These are phyloP conservation scores for Augiades crinisus DNA, from an alignment of 2,888 invertebrate species.

Conservation along the genomic window DNA sequence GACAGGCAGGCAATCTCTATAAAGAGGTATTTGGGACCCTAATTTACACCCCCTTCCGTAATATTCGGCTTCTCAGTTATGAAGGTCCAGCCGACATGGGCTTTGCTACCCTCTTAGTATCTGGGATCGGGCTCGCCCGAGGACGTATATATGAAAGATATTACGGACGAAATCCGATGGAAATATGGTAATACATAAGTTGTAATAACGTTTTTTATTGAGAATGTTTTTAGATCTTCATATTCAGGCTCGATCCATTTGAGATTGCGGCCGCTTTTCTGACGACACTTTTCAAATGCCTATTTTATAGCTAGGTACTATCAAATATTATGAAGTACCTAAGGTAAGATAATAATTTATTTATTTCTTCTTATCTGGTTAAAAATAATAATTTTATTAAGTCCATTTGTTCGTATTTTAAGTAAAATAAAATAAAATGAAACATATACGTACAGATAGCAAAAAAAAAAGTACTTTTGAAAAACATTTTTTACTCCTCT, in stretches of 20 bases:
- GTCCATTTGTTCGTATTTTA: no score
- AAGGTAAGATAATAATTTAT: no score
- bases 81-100: constrained; percentile 51
- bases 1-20: constrained; percentile 67
- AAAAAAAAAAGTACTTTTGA: no score
- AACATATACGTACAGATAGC: no score
- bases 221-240: constrained; percentile 10
- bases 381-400: no score
- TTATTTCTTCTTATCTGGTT: no score
- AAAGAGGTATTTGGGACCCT: constrained; percentile 73
- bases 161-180: constrained; percentile 27
- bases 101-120: constrained; percentile 44
- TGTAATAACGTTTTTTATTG: constrained; percentile 22
- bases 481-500: no score
- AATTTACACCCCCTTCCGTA: constrained; percentile 76
- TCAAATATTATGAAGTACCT: no score
- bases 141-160: constrained; percentile 28
- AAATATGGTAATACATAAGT: constrained; percentile 18
- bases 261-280: background rate
- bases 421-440: no score
- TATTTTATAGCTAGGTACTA: no score
- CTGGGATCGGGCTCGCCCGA: constrained; percentile 14
- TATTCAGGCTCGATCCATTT: background rate
- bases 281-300: no score
- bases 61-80: constrained; percentile 65